Evolutionary conservation across 2,888 invertebrate species (phyloP), one percentile per base, ranked within the genome.

Genomic region (Platerodrilus igneus): DNA sequence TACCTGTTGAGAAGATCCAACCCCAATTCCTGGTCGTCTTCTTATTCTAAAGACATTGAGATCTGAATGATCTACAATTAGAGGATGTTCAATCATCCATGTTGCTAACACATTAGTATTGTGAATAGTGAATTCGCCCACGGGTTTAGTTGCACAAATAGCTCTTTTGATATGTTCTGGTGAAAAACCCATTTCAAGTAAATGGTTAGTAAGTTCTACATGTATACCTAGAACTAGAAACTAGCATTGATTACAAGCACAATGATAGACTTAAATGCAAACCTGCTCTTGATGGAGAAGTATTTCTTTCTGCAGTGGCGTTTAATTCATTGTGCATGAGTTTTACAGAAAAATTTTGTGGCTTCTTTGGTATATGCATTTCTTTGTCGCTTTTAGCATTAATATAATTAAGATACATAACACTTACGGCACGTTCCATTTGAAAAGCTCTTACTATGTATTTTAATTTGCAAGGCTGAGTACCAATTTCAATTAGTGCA

Each of bases 81-180:
- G 63, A 0, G 78, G 78, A 60, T 80, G 75, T 51, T 79, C 79
- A 35, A 79, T 61, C 78, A 80, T 78, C 79, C 79, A 80, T 3
- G 75, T 76, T 3, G 77, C 78, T 33, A 80, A 56, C 52, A 70
- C 71, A 55, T 76, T 78, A 9, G 78, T 70, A n/a, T 71, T 70
- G 26, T 73, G 71, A 1, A 73, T 62, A 45, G 57, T 65, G 4
- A 63, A 51, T 41, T 64, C 66, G 0, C 59, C 58, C 1, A 59
- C 50, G 41, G 59, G 59, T 51, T 75, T 73, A 28, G 75, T 72
- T n/a, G 74, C 73, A 39, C 61, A 59, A 23, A 78, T 66, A 1
- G 79, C 79, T 52, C 70, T 71, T 50, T 74, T 64, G 34, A 79
- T 75, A 49, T 78, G 78, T 22, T 68, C 62, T 18, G 74, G 56